These are phyloP conservation scores for Amphibalanus amphitrite DNA, from an alignment of 1,140 invertebrate genomes.

Conservation along the genomic window DNA sequence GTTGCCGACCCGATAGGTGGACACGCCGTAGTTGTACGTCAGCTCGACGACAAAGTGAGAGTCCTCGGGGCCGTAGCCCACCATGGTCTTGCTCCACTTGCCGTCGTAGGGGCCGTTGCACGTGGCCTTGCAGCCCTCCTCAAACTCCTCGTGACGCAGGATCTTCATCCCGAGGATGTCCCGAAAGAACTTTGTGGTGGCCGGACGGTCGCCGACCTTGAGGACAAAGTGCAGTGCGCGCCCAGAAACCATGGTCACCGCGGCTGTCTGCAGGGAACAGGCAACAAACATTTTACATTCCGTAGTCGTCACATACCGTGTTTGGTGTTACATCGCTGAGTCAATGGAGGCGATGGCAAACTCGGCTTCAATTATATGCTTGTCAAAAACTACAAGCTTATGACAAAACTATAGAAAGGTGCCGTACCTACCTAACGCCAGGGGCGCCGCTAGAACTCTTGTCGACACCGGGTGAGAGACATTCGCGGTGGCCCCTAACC, in stretches of 20 bases:
- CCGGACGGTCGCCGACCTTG: conserved; percentile 71
- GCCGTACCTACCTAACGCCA: no score
- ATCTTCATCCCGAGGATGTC: conserved; percentile 90
- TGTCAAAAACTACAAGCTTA: no score
- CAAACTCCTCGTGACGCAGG: conserved; percentile 90
- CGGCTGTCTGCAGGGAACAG: no score
- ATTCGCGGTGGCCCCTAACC: no score
- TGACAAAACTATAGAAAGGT: no score
- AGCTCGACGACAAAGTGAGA: conserved; percentile 90
- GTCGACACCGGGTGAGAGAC: no score
- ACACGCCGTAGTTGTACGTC: conserved; percentile 93
- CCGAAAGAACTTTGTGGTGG: conserved; percentile 69
- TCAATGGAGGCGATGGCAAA: no score
- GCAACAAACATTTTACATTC: no score
- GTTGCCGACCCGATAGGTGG: conserved; percentile 59
- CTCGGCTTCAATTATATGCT: no score
- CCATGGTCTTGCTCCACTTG: conserved; percentile 98
- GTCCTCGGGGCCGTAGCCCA: conserved; percentile 92
- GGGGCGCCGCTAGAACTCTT: no score
- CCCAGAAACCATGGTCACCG: background rate
- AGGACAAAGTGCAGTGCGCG: conserved; percentile 87
- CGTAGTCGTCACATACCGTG: no score
- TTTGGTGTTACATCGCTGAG: no score
- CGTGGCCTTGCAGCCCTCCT: conserved; percentile 81
- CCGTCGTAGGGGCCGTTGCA: conserved; percentile 97